Percentiles rank a stretch among this genome's conserved stretches.
phyloP scores from a whole-genome alignment of 2,888 invertebrate genomes.

The Xestia ashworthii region DNA sequence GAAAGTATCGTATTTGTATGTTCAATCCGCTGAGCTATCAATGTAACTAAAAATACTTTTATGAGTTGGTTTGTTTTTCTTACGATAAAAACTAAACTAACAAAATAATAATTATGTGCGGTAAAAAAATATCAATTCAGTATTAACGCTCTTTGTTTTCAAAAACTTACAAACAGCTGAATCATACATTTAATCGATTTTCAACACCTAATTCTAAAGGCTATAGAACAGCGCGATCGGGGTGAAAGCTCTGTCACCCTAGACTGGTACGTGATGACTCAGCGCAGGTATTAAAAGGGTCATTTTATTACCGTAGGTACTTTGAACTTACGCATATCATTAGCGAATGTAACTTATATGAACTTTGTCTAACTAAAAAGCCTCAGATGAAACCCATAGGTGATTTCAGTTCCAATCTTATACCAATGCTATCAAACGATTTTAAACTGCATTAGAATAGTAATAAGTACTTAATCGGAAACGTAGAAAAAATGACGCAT shows the following conservation, averaged over 20 bases:
- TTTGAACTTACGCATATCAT: constrained; percentile 50
- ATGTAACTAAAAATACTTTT: neutral
- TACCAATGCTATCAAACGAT: constrained; percentile 36
- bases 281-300: constrained; percentile 55
- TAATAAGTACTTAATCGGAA: constrained; percentile 63
- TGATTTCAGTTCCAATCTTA: constrained; percentile 30
- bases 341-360: constrained; percentile 44
- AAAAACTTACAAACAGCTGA: constrained; percentile 47
- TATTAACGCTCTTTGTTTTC: constrained; percentile 24
- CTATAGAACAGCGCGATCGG: constrained; percentile 20
- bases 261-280: constrained; percentile 59
- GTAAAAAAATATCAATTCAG: neutral
- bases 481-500: constrained; percentile 83
- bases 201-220: constrained; percentile 45
- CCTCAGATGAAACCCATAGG: constrained; percentile 6
- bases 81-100: neutral
- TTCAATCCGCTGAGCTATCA: neutral
- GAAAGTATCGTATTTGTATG: constrained; percentile 1
- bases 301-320: constrained; percentile 47
- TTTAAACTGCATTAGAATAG: constrained; percentile 62
- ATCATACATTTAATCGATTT: constrained; percentile 54
- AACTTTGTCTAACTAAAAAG: constrained; percentile 40
- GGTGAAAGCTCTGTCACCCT: constrained; percentile 55
- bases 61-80: neutral
- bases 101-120: neutral